phyloP scores from a whole-genome alignment of 2,113 vertebrate genomes.

The Chaenocephalus aceratus region DNA sequence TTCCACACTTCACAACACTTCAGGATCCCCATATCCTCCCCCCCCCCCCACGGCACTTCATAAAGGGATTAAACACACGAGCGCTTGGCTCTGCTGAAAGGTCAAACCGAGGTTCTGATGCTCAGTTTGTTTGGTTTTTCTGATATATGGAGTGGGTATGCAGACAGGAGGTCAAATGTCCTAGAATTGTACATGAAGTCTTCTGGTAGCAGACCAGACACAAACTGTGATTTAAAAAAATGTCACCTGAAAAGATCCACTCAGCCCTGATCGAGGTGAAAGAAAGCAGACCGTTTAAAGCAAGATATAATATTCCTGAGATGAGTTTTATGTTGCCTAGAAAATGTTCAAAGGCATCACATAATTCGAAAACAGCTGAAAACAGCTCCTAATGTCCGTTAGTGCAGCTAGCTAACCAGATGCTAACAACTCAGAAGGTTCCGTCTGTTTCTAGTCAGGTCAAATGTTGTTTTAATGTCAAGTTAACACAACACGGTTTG shows the following conservation, averaged over 20 bases:
- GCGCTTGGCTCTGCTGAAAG: slow-evolving; percentile 27
- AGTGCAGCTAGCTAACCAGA: no score
- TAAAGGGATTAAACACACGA: slow-evolving; percentile 29
- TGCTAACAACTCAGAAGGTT: no score
- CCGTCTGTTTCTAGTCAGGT: slow-evolving; percentile 23
- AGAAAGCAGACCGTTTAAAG: background rate
- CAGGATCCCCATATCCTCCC: background rate
- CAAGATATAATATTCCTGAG: no score
- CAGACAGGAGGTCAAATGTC: background rate
- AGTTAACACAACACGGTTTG: slow-evolving; percentile 10
- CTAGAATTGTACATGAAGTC: background rate
- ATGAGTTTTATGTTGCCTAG: background rate
- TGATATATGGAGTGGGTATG: background rate
- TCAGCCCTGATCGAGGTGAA: background rate
- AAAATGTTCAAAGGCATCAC: no score
- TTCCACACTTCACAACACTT: slow-evolving; percentile 20
- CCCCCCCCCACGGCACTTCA: slow-evolving; percentile 3
- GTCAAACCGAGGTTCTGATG: background rate
- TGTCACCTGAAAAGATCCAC: background rate
- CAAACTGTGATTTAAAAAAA: background rate
- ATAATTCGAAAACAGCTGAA: no score
- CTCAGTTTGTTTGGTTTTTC: slow-evolving; percentile 19
- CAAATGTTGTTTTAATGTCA: background rate
- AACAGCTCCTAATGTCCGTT: no score
- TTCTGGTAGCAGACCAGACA: no score